Base-by-base conservation (phyloP, 2,888 invertebrate species). In the Ormyrus thymus region DNA sequence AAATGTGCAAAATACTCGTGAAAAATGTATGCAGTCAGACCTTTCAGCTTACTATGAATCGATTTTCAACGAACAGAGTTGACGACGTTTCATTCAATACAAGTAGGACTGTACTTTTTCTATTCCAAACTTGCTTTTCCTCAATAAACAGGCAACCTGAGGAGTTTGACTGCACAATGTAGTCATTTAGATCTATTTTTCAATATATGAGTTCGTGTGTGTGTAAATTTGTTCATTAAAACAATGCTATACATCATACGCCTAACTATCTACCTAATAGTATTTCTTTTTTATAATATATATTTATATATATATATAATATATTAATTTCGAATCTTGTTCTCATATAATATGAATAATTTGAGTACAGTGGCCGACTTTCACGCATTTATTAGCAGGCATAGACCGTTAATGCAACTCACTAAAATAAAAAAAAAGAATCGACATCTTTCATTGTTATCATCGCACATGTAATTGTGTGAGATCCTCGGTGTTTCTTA, bases 1-100 rank as follows among this genome's bases (percentile, higher is more conserved):
- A 89, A 89, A 89, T 87, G 89, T 89, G 89, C 89, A 89, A 89
- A 89, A 89, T 88, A 88, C 86, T 89, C 83, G 88, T 89, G 88
- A 87, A 89, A 89, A 89, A 89, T 85, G 78, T 81, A 82, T 84
- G 83, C 82, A 81, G 78, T 73, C 78, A 76, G 76, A 80, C 74
- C 74, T 73, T 77, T 71, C 71, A 82, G 64, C 79, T 81, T 62
- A 65, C 66, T 56, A 61, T n/a, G 61, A 73, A 56, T 73, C 76
- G 59, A 68, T 46, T 72, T 55, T 15, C 69, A 62, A 73, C 51
- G 11, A 55, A 68, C 51, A 9, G 15, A 72, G 76, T 76, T 62
- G 72, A 66, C 79, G 53, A 62, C 53, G 6, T 73, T 50, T 13
- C 61, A 59, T 51, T 69, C 46, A 10, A 15, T 13, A 70, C 29